Percentiles rank a stretch among this genome's conserved stretches.
Evolutionary conservation across 2,888 invertebrate species (phyloP).

Genomic region (Trichopria drosophilae): DNA sequence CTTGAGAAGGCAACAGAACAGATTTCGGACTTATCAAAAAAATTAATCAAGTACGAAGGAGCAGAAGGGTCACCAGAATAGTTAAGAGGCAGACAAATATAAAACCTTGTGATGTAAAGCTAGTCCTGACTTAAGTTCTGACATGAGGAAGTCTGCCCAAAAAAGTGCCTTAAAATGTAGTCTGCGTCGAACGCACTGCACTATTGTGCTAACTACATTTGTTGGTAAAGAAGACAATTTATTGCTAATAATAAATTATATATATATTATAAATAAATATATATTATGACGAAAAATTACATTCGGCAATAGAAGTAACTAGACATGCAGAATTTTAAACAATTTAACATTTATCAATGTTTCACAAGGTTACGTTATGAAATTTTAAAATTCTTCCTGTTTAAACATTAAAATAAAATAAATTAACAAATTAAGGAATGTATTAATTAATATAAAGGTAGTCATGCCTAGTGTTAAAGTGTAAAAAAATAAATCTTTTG

Average conservation of each 20-base stretch:
- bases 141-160: conserved; percentile 20
- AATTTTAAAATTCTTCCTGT: too few relatives aligned
- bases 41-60: conserved; percentile 58
- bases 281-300: too few relatives aligned
- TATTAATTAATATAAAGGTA: neutral
- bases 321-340: too few relatives aligned
- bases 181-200: too few relatives aligned
- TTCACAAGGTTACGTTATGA: too few relatives aligned
- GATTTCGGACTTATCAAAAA: conserved; percentile 67
- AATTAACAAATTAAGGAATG: neutral
- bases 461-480: too few relatives aligned
- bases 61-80: conserved; percentile 39
- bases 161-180: conserved; percentile 26
- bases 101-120: conserved; percentile 24
- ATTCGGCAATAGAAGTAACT: too few relatives aligned
- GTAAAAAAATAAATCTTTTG: conserved; percentile 27
- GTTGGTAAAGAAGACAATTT: too few relatives aligned
- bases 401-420: neutral
- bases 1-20: conserved; percentile 65
- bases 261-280: too few relatives aligned
- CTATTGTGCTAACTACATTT: too few relatives aligned
- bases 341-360: too few relatives aligned
- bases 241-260: too few relatives aligned
- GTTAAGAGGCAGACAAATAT: conserved; percentile 6
- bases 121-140: conserved; percentile 19